Base-by-base conservation (phyloP, 2,113 vertebrate genomes). In the Haplotaxodon microlepis region DNA sequence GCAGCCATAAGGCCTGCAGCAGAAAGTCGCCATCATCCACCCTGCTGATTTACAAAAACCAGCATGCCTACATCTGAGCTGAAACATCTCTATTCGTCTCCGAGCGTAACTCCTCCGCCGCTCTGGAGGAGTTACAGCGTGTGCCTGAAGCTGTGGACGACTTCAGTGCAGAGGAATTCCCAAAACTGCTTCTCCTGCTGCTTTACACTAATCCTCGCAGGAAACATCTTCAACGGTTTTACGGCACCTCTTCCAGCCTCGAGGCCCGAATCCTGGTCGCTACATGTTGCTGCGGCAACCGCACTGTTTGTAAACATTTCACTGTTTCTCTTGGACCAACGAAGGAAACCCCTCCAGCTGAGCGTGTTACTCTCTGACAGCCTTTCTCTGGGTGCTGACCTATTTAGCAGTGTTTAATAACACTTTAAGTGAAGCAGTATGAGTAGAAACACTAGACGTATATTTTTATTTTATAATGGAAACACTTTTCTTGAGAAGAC, bases 81-180 rank as follows among this genome's bases (percentile, higher is more conserved):
- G 29, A 81, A 47, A 80, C 86, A 81, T 84, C 61, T 87, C 50
- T 36, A 69, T 88, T 73, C 6, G 11, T 53, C 92, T 59, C 36
- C 3, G 6, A 38, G 69, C 4, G 3, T 45, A 73, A 73, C 69
- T 47, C 73, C 73, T 31, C 45, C 2, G 27, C 95, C 86, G 89
- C 83, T 93, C 96, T 95, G 90, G 90, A 81, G 83, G 94, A 96
- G 95, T 96, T 96, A 96, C 63, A 95, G 92, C 92, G 94, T 94
- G 95, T 94, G 95, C 96, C 93, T 95, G 94, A 95, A 95, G 96
- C 96, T 95, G 97, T 93, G 95, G 51, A 73, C 94, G 95, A 97
- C 97, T 96, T 97, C 96, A 97, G 95, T 93, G 94, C 96, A 88
- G 94, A 97, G 95, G 96, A 89, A 98, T 97, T 97, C 96, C 97